These are phyloP conservation scores for Bugulina stolonifera DNA, from an alignment of 2,888 invertebrate species.

Conservation along the genomic window DNA sequence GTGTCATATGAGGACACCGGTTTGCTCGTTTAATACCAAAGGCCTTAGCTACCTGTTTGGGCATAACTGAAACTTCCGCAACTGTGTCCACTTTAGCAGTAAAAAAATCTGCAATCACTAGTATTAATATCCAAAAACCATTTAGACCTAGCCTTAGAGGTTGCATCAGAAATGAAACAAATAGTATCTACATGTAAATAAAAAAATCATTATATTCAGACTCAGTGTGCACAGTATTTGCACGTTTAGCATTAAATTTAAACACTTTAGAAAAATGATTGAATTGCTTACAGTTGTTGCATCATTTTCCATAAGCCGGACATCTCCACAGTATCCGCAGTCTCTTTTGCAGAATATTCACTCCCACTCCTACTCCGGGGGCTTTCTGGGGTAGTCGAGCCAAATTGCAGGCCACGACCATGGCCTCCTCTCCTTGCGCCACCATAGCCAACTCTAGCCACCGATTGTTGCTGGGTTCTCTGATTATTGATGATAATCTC, in stretches of 20 bases:
- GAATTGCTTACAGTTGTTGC: neutral
- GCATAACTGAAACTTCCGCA: neutral
- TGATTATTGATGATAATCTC: neutral
- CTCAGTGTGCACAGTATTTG: too few relatives aligned
- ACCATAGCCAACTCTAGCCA: too few relatives aligned
- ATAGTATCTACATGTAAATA: too few relatives aligned
- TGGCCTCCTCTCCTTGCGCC: neutral
- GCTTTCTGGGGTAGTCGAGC: neutral
- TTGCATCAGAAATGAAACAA: too few relatives aligned
- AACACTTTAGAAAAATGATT: neutral
- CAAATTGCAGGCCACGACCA: neutral
- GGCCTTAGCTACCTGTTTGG: too few relatives aligned
- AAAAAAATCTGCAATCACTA: neutral
- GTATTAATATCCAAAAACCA: too few relatives aligned
- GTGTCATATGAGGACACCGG: too few relatives aligned
- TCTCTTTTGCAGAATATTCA: neutral
- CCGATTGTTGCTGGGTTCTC: neutral
- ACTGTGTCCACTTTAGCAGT: conserved; percentile 2
- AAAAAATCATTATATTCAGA: too few relatives aligned
- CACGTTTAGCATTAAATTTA: too few relatives aligned
- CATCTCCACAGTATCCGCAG: conserved; percentile 11
- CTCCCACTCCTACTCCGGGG: neutral
- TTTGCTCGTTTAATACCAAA: too few relatives aligned
- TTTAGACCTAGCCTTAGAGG: too few relatives aligned
- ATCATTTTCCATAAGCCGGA: neutral